A percentile compares a stretch with the other conserved stretches of the same genome.
These are phyloP conservation scores for Mormoops blainvillei DNA, from an alignment of 2,113 vertebrate species.

Conservation along the genomic window DNA sequence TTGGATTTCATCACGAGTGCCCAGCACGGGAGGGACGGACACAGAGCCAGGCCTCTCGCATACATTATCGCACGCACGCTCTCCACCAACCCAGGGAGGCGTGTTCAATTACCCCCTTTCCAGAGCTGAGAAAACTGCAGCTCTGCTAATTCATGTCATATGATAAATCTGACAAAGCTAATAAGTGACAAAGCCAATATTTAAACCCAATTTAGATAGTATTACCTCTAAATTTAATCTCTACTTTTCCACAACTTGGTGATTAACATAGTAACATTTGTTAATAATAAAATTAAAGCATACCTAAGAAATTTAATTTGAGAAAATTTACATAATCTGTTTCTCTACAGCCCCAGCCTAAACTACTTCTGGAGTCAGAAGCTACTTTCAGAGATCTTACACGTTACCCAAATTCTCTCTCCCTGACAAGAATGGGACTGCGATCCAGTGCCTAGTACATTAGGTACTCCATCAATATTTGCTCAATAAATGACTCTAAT, in stretches of 20 bases:
- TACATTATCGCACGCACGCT: accelerated
- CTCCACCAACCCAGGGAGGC: not conserved
- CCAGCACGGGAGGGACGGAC: not conserved
- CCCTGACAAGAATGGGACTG: not conserved
- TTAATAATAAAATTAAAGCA: not conserved
- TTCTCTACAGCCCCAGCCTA: not conserved
- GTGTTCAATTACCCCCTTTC: not conserved
- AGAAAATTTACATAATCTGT: not conserved
- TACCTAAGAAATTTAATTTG: not conserved
- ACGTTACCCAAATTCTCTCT: not conserved
- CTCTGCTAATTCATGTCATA: not conserved
- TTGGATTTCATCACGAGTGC: not conserved
- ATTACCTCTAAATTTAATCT: not conserved
- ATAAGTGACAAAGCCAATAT: not conserved
- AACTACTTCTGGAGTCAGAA: not conserved
- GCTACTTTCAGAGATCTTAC: not conserved
- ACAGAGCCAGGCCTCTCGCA: not conserved
- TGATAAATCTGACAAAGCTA: not conserved
- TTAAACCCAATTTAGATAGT: not conserved
- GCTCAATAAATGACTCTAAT: not conserved
- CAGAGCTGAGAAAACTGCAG: not conserved
- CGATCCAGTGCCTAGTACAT: accelerated
- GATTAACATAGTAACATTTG: not conserved
- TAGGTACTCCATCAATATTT: not conserved
- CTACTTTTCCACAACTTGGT: not conserved